phyloP scores from a whole-genome alignment of 2,113 vertebrate species.

The Bagarius yarrelli region DNA sequence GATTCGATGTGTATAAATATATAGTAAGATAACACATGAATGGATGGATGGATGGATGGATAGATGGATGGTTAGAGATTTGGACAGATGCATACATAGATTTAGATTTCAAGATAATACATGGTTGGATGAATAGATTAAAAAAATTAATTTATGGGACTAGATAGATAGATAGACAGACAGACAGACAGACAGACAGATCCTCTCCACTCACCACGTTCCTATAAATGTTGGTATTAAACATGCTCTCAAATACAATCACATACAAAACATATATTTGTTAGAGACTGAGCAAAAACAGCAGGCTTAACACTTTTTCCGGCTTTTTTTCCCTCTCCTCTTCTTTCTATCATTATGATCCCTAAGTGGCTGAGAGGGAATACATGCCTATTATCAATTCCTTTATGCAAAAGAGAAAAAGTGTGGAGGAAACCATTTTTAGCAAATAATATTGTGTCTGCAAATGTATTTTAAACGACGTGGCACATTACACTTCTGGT shows the following conservation, averaged over 20 bases:
- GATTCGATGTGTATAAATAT: too few relatives aligned
- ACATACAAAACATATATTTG: conserved; percentile 12
- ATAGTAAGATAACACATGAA: too few relatives aligned
- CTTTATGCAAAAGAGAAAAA: conserved; percentile 49
- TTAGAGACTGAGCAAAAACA: conserved; percentile 1
- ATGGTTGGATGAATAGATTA: too few relatives aligned
- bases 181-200: too few relatives aligned
- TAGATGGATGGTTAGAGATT: too few relatives aligned
- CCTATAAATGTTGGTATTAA: neutral
- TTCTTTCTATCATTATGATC: conserved; percentile 41
- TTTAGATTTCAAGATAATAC: too few relatives aligned
- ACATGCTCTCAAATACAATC: neutral
- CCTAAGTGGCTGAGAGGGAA: conserved; percentile 48
- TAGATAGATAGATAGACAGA: too few relatives aligned
- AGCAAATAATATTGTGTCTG: conserved; percentile 65
- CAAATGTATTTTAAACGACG: conserved; percentile 75
- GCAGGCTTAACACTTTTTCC: conserved; percentile 59
- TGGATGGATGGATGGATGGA: too few relatives aligned
- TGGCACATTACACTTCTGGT: conserved; percentile 68
- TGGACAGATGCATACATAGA: too few relatives aligned
- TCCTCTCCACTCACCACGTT: neutral
- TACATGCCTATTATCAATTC: conserved; percentile 53
- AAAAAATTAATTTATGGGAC: too few relatives aligned
- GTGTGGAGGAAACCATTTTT: conserved; percentile 60
- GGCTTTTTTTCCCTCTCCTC: conserved; percentile 52